A percentile compares a stretch with the other conserved stretches of the same genome.
These are phyloP conservation scores for Podargus strigoides DNA, from an alignment of 2,797 vertebrate species.

Conservation along the genomic window DNA sequence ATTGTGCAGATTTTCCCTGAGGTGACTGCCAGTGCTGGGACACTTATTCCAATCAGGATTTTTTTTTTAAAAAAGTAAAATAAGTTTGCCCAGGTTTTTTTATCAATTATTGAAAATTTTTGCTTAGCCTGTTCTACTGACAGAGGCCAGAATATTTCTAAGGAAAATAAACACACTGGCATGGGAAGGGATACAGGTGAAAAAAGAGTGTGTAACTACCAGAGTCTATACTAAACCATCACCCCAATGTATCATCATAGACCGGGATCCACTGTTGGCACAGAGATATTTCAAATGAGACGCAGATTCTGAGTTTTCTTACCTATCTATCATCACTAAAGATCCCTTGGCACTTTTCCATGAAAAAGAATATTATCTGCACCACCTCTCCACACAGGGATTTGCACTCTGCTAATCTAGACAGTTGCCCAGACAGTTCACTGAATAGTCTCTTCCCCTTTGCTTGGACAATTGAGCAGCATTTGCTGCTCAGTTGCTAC, in stretches of 20 bases:
- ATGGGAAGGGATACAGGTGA: neutral
- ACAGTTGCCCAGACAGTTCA: neutral
- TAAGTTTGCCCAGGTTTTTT: neutral
- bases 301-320: neutral
- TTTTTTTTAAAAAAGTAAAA: neutral
- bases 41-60: neutral
- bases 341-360: neutral
- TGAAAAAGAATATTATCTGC: neutral
- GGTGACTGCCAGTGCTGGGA: neutral
- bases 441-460: neutral
- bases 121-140: neutral
- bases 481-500: neutral
- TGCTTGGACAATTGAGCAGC: constrained; percentile 9
- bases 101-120: neutral
- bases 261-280: neutral
- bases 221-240: neutral
- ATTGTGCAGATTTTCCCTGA: neutral
- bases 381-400: neutral
- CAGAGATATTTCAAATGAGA: neutral
- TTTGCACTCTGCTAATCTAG: neutral
- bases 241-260: neutral
- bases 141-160: neutral
- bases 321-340: neutral
- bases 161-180: neutral
- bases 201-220: neutral